Base-by-base conservation (phyloP, 2,888 invertebrate species). In the Limnephilus lunatus region DNA sequence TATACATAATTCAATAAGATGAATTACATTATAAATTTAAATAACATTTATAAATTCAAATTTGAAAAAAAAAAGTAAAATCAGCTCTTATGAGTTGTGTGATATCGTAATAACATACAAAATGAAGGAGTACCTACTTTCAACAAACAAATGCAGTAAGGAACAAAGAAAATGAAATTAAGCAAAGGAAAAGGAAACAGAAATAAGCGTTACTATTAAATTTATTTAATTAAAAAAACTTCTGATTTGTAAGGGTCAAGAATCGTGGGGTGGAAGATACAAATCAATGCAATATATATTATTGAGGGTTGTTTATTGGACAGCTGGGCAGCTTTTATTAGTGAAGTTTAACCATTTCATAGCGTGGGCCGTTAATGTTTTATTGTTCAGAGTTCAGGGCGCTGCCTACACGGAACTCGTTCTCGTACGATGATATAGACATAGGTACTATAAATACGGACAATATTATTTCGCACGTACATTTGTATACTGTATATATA, bases 251-350 rank as follows among this genome's bases (percentile, higher is more conserved):
- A 83, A 35, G 82, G 82, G 82, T 83, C 32, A 83, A 15, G 82
- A 83, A 32, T 83, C n/a, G 44, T 7, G 39, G 35, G 25, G 15
- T 4, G n/a, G 85, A 39, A 35, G 85, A 39, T 85, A 85, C 85
- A 85, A 85, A 85, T 85, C 85, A 85, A 85, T n/a, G 85, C 35
- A n/a, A 39, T 85, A 85, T 68, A 68, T 68, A 68, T 68, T 68
- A 39, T 35, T 35, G 35, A 44, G 85, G 85, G 85, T 35, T 85
- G 85, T 85, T 85, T 85, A 85, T 85, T 85, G 85, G 15, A 35
- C 39, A 68, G 85, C 39, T 85, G 85, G 35, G 85, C 35, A 85
- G 35, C 85, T n/a, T 85, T 85, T 85, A 85, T 85, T 39, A n/a
- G 85, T 9, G 39, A 39, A 39, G 85, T 85, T 85, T 32, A 32